phyloP scores from a whole-genome alignment of 2,797 vertebrate species.

The Gymnoscopelus braueri region DNA sequence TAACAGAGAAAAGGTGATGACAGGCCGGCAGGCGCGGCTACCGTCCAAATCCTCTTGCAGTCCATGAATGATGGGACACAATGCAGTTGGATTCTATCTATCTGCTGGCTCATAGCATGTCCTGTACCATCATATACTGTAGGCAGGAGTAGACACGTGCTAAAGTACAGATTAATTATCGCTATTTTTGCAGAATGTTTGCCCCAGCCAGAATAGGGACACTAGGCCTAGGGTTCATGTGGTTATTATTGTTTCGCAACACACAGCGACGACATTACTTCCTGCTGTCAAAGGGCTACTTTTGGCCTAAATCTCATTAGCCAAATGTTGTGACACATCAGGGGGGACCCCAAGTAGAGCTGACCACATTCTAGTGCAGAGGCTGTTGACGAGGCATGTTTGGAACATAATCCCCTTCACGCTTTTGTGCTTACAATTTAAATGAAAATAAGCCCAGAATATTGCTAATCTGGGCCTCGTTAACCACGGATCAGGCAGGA shows the following conservation, averaged over 20 bases:
- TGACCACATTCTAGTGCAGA: slow-evolving; percentile 30
- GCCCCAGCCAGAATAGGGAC: slow-evolving; percentile 7
- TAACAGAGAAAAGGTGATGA: slow-evolving; percentile 35
- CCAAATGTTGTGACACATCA: slow-evolving; percentile 40
- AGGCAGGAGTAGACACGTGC: slow-evolving; percentile 32
- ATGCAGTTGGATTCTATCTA: slow-evolving; percentile 38
- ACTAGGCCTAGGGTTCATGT: background rate
- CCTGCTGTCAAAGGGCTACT: slow-evolving; percentile 33
- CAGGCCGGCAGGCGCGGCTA: slow-evolving; percentile 30
- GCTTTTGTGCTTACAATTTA: slow-evolving; percentile 35
- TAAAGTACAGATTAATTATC: slow-evolving; percentile 26
- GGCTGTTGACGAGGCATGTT: slow-evolving; percentile 32
- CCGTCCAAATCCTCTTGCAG: slow-evolving; percentile 41
- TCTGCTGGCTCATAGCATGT: slow-evolving; percentile 51
- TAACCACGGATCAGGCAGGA: slow-evolving; percentile 42
- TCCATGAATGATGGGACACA: slow-evolving; percentile 46
- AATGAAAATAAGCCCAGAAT: slow-evolving; percentile 36
- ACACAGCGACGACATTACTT: slow-evolving; percentile 7
- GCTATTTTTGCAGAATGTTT: slow-evolving; percentile 32
- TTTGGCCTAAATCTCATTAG: slow-evolving; percentile 32
- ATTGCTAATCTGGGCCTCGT: slow-evolving; percentile 50
- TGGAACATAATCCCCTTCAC: slow-evolving; percentile 48
- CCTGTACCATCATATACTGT: slow-evolving; percentile 55
- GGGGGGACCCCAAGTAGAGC: slow-evolving; percentile 17
- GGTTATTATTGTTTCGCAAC: background rate